Conservation (phyloP, 2,888 invertebrate genomes). For the Sarcophaga carnaria region DNA sequence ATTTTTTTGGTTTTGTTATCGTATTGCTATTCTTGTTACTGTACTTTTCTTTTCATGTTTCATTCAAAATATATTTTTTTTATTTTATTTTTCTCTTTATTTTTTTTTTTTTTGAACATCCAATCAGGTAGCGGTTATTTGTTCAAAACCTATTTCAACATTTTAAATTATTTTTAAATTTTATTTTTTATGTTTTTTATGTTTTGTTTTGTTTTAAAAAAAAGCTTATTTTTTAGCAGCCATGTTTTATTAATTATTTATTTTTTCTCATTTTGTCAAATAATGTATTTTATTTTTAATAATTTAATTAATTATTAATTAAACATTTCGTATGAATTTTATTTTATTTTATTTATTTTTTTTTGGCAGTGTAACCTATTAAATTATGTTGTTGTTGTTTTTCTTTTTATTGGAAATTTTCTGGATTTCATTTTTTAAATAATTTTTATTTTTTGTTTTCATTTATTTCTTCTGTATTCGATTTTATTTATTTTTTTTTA, state of each 20-base stretch:
- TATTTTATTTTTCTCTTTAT: slow-evolving; percentile 22
- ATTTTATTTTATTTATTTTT: slow-evolving; percentile 1
- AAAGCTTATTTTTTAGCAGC: slow-evolving; percentile 61
- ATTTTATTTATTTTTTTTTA: slow-evolving; percentile 12
- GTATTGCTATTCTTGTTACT: slow-evolving; percentile 64
- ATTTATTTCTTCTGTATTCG: slow-evolving; percentile 2
- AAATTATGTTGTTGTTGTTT: slow-evolving; percentile 24
- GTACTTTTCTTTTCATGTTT: slow-evolving; percentile 28
- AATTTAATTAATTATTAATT: slow-evolving; percentile 9
- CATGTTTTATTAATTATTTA: slow-evolving; percentile 40
- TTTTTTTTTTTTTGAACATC: slow-evolving; percentile 62
- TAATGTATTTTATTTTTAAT: slow-evolving; percentile 17
- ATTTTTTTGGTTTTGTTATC: slow-evolving; percentile 20
- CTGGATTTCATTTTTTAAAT: neutral
- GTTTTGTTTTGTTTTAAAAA: slow-evolving; percentile 31
- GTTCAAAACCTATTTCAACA: slow-evolving; percentile 62
- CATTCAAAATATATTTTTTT: slow-evolving; percentile 20
- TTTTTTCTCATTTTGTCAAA: slow-evolving; percentile 26
- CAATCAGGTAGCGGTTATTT: slow-evolving; percentile 69
- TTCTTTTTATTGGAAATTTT: slow-evolving; percentile 25
- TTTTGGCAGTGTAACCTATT: slow-evolving; percentile 63
- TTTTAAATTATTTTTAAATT: slow-evolving; percentile 2
- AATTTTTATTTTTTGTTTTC: slow-evolving; percentile 1
- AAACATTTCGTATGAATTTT: slow-evolving; percentile 3
- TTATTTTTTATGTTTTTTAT: slow-evolving; percentile 3